Evolutionary conservation across 2,797 vertebrate species (phyloP).

Genomic region (Sus cebifrons): DNA sequence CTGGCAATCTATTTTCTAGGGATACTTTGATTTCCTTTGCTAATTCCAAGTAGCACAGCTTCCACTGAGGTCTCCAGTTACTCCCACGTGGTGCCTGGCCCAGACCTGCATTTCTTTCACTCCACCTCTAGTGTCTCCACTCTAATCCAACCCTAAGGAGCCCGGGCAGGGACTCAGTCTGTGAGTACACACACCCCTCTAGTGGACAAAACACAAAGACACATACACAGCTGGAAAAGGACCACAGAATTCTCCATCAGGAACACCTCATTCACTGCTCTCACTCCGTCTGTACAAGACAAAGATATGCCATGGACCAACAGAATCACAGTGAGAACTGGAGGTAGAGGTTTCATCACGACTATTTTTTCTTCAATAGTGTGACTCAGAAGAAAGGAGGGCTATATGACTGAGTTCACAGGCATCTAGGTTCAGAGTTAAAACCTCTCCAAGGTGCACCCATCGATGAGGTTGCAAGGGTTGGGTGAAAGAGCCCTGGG

Average conservation of each 20-base stretch:
- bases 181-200: slow-evolving; percentile 80
- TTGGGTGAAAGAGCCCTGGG: not conserved
- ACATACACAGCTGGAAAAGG: not conserved
- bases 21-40: not conserved
- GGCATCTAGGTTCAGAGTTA: not conserved
- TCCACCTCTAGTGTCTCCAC: not conserved
- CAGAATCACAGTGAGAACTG: not conserved
- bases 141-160: not conserved
- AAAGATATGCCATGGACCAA: not conserved
- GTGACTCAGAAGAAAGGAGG: not conserved
- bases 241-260: not conserved
- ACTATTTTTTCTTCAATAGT: not conserved
- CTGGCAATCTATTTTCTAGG: not conserved
- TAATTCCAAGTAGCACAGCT: not conserved
- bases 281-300: not conserved
- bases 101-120: not conserved
- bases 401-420: not conserved
- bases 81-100: fast-evolving
- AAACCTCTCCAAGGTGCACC: not conserved
- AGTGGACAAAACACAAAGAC: slow-evolving; percentile 76
- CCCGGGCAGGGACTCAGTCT: slow-evolving; percentile 11
- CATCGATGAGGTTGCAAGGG: not conserved
- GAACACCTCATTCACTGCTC: not conserved
- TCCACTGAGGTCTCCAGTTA: not conserved
- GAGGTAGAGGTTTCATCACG: not conserved